phyloP scores from a whole-genome alignment of 2,113 vertebrate species.

The Herpetotheres cachinnans region DNA sequence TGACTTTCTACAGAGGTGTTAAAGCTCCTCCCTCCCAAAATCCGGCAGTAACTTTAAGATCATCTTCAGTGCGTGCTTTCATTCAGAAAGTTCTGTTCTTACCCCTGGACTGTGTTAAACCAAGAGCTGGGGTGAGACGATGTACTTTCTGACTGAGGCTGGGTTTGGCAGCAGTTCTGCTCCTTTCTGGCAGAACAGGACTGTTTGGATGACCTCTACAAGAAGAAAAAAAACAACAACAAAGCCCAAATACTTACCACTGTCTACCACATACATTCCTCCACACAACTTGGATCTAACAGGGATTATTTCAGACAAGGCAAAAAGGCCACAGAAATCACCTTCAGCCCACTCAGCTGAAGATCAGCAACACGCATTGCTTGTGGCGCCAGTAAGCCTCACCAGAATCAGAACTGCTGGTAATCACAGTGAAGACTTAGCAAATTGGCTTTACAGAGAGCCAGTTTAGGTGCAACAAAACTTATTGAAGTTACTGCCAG shows the following conservation, averaged over 20 bases:
- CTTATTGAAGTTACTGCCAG: background rate
- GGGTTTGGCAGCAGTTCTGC: conserved; percentile 4
- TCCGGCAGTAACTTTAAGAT: background rate
- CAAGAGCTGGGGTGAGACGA: background rate
- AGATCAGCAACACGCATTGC: background rate
- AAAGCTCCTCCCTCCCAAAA: background rate
- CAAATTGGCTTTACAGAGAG: background rate
- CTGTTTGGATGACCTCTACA: conserved; percentile 50
- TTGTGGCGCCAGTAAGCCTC: background rate
- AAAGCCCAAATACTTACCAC: background rate
- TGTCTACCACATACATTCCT: background rate
- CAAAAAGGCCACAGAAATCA: background rate
- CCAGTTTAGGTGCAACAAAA: background rate
- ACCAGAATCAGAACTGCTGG: background rate
- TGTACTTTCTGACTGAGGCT: background rate
- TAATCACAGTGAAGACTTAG: background rate
- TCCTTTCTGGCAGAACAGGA: conserved; percentile 32
- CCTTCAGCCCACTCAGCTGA: background rate
- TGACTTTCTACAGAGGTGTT: background rate
- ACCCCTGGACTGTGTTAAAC: conserved; percentile 46
- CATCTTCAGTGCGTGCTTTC: background rate
- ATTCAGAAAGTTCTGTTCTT: conserved; percentile 27
- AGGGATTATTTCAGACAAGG: background rate
- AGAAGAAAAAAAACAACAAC: background rate
- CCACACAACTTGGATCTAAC: background rate